Evolutionary conservation across 53 echinoderm and acorn worm species (phyloP).

Genomic region (Pentamera pediparva): DNA sequence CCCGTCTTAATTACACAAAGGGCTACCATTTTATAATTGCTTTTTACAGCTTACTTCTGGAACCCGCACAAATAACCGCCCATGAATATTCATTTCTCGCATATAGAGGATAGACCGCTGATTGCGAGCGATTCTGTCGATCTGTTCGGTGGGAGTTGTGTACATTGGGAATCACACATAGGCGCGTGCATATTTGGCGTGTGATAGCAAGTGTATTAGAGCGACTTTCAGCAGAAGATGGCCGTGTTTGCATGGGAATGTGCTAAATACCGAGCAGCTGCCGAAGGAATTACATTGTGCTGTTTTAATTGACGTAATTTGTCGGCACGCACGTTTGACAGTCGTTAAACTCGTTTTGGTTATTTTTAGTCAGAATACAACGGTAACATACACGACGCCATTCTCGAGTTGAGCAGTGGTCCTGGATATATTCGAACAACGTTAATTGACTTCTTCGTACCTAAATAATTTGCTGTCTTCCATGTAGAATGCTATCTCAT

Average conservation of each 20-base stretch:
- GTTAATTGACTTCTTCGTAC: too few relatives aligned
- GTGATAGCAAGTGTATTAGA: neutral
- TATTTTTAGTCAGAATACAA: too few relatives aligned
- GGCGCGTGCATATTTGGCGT: conserved; percentile 10
- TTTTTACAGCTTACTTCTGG: conserved; percentile 37
- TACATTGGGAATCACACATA: neutral
- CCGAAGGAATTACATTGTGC: neutral
- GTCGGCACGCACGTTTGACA: too few relatives aligned
- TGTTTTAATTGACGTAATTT: neutral
- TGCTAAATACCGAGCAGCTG: too few relatives aligned
- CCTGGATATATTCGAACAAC: too few relatives aligned
- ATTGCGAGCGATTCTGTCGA: too few relatives aligned
- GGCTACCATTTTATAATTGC: conserved; percentile 28
- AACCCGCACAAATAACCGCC: conserved; percentile 20
- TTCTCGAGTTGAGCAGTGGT: too few relatives aligned
- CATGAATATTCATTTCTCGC: conserved; percentile 9
- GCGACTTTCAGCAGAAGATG: conserved; percentile 16
- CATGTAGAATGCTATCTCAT: too few relatives aligned
- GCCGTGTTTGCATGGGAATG: neutral
- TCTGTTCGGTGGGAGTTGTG: too few relatives aligned
- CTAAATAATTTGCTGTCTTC: too few relatives aligned
- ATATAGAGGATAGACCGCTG: neutral
- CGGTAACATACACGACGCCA: too few relatives aligned
- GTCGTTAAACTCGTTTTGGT: too few relatives aligned
- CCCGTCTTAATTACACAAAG: conserved; percentile 32